Evolutionary conservation across 2,113 vertebrate genomes (phyloP).

Genomic region (Orthonyx spaldingii): DNA sequence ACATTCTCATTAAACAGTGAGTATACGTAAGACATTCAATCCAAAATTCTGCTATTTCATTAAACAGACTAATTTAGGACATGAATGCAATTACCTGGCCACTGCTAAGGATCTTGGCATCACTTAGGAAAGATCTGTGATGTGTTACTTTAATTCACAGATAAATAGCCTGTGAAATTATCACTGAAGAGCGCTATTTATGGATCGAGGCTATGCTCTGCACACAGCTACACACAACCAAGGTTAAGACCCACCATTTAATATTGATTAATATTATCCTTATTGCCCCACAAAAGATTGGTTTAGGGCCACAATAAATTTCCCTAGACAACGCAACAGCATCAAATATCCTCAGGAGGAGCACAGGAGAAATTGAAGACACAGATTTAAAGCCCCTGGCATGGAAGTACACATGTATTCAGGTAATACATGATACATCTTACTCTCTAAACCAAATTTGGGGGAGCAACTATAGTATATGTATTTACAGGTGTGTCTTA

Average conservation of each 20-base stretch:
- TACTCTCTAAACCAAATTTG: background rate
- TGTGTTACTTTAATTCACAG: background rate
- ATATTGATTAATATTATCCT: background rate
- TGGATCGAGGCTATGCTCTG: background rate
- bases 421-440: background rate
- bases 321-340: background rate
- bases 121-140: background rate
- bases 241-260: background rate
- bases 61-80: background rate
- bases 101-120: background rate
- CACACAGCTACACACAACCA: background rate
- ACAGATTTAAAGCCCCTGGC: background rate
- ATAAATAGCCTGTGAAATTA: background rate
- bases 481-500: background rate
- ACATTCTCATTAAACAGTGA: too few species aligned
- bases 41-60: background rate
- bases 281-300: background rate
- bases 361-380: background rate
- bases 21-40: background rate
- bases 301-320: background rate
- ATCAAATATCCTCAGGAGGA: background rate
- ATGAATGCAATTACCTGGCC: background rate
- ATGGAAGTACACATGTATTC: background rate
- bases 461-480: background rate
- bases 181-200: background rate